Evolutionary conservation across 2,797 vertebrate species (phyloP).

Genomic region (Myioborus miniatus): DNA sequence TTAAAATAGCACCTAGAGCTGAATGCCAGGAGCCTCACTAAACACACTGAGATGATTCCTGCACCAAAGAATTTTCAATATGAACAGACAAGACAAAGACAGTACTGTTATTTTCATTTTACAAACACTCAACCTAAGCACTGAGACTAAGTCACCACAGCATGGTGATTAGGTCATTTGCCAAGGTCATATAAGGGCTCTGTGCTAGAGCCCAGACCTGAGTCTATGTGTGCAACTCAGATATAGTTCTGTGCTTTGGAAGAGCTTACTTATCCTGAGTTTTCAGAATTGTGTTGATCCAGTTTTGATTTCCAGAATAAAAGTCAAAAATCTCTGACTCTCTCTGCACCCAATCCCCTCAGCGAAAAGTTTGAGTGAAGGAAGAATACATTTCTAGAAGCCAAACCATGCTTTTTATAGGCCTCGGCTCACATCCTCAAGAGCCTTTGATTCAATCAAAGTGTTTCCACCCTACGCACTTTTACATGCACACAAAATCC

Average conservation of each 20-base stretch:
- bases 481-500: not conserved
- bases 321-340: not conserved
- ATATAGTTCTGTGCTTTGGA: not conserved
- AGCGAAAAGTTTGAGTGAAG: not conserved
- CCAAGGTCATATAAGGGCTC: slow-evolving; percentile 23
- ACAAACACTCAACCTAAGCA: not conserved
- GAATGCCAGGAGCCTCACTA: slow-evolving; percentile 1
- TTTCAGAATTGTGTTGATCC: not conserved
- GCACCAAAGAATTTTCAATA: slow-evolving; percentile 43
- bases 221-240: not conserved
- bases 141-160: not conserved
- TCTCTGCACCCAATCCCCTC: not conserved
- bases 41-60: slow-evolving; percentile 25
- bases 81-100: slow-evolving; percentile 51
- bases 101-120: slow-evolving; percentile 45
- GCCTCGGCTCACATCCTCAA: not conserved
- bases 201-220: not conserved
- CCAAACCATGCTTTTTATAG: not conserved
- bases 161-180: not conserved
- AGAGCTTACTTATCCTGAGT: not conserved
- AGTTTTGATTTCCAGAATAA: not conserved
- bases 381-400: not conserved
- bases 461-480: not conserved
- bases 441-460: not conserved
- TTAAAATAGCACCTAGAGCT: slow-evolving; percentile 44